These are phyloP conservation scores for Suncus etruscus DNA, from an alignment of 2,113 vertebrate species.

Conservation along the genomic window DNA sequence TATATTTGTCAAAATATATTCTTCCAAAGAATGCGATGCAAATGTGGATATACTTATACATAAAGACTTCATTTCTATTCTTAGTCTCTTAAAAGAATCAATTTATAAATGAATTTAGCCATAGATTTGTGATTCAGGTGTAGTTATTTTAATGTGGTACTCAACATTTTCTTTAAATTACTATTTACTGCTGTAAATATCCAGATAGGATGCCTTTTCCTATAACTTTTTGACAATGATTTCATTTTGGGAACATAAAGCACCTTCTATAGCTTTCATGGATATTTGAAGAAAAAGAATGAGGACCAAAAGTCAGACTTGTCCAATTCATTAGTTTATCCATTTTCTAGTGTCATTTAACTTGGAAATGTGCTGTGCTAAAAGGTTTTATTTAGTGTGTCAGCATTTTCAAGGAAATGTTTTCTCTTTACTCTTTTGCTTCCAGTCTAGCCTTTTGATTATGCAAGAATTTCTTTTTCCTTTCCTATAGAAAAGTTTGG, in stretches of 20 bases:
- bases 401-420: slow-evolving; percentile 36
- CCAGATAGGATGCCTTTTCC: background rate
- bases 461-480: background rate
- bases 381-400: background rate
- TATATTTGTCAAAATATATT: slow-evolving; percentile 18
- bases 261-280: background rate
- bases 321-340: background rate
- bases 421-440: background rate
- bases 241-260: background rate
- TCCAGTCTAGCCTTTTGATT: background rate
- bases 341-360: slow-evolving; percentile 43
- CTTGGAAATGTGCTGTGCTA: background rate
- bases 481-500: background rate
- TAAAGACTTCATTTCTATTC: background rate
- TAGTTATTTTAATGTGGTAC: slow-evolving; percentile 18
- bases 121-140: slow-evolving; percentile 21
- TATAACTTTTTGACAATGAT: background rate
- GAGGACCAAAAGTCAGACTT: background rate
- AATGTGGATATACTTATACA: slow-evolving; percentile 17
- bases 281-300: background rate
- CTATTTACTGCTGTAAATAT: background rate
- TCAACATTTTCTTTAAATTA: slow-evolving; percentile 10
- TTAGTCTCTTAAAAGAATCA: slow-evolving; percentile 31
- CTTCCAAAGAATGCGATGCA: slow-evolving; percentile 8
- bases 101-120: background rate